Percentiles rank a stretch among this genome's conserved stretches.
These are phyloP conservation scores for Lumbricus terrestris DNA, from an alignment of 2,888 invertebrate species.

Conservation along the genomic window DNA sequence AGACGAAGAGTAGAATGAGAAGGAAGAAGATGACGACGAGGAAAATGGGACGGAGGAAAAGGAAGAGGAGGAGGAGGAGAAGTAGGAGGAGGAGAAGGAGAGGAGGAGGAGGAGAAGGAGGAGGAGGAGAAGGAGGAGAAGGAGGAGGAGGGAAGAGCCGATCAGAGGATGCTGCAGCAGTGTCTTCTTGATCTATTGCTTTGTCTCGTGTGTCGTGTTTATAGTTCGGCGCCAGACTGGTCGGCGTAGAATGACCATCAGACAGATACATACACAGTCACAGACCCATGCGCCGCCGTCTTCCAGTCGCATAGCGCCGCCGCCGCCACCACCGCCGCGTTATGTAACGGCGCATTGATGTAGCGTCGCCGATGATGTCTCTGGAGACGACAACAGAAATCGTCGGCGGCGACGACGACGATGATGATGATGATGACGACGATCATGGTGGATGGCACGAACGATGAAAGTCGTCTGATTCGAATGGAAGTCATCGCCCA, in stretches of 20 bases:
- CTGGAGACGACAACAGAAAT: not conserved
- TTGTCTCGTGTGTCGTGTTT: not conserved
- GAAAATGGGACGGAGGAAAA: too few species aligned
- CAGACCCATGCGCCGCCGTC: too few species aligned
- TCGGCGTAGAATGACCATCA: not conserved
- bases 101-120: too few species aligned
- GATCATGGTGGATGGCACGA: not conserved
- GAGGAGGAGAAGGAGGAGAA: not conserved
- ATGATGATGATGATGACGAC: too few species aligned
- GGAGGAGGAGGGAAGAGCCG: not conserved
- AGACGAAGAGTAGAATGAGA: too few species aligned
- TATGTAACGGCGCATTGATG: not conserved
- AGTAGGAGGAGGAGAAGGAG: too few species aligned
- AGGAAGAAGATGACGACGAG: not conserved
- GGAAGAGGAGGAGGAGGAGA: not conserved
- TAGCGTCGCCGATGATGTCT: not conserved
- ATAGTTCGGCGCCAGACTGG: slow-evolving; percentile 3
- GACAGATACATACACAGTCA: not conserved
- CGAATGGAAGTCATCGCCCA: not conserved
- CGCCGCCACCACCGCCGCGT: not conserved
- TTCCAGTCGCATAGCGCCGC: too few species aligned
- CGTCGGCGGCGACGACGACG: not conserved
- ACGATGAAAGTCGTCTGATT: not conserved
- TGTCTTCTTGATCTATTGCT: not conserved
- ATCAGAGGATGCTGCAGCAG: not conserved